Evolutionary conservation across 2,113 vertebrate species (phyloP).

Genomic region (Bubalus kerabau): DNA sequence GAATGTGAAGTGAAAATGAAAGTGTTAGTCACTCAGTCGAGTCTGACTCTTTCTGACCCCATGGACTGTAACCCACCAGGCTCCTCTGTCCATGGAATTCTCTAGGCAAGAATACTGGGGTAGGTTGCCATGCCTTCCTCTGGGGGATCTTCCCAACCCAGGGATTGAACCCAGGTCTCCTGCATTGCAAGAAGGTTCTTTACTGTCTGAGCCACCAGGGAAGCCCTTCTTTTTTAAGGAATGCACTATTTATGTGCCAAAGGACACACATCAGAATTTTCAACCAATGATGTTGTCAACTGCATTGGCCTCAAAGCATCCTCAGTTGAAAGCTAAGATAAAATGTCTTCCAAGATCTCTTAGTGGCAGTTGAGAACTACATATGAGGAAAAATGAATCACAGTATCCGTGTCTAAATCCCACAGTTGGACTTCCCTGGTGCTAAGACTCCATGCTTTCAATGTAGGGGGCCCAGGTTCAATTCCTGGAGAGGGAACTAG

Average conservation of each 20-base stretch:
- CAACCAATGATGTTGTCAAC: background rate
- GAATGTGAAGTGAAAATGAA: background rate
- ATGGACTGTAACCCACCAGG: background rate
- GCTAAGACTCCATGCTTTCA: background rate
- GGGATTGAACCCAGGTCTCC: background rate
- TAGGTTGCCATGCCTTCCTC: background rate
- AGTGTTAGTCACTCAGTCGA: background rate
- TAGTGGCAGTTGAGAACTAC: background rate
- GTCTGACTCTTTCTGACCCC: background rate
- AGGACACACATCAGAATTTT: background rate
- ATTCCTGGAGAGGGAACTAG: background rate
- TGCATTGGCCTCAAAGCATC: background rate
- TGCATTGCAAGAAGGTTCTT: background rate
- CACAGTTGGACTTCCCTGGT: background rate
- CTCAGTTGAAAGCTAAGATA: background rate
- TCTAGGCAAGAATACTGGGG: background rate
- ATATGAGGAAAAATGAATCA: background rate
- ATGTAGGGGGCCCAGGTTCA: background rate
- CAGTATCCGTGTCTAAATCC: background rate
- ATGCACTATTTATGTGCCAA: fast-evolving
- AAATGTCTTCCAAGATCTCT: background rate
- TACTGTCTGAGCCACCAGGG: background rate
- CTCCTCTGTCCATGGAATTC: background rate
- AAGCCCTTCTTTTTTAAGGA: background rate
- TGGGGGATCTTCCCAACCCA: background rate